Base-by-base conservation (phyloP, 2,113 vertebrate genomes). In the Ranitomeya imitator region DNA sequence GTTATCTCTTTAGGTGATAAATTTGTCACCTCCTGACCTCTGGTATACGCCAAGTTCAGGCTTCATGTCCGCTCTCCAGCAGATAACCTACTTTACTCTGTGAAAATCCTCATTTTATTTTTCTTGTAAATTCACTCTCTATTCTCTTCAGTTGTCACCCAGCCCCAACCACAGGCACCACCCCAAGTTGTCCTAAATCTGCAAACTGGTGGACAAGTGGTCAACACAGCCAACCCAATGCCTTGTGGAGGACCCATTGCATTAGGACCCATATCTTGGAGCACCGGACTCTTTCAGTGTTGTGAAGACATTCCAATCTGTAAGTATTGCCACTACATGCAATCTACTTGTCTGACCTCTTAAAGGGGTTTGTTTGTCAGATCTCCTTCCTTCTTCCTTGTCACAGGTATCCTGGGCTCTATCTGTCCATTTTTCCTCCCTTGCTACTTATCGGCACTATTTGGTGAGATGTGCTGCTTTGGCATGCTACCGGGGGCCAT, bases 351-450 rank as follows among this genome's bases (percentile, higher is more conserved):
- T 57, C 55, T 67, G n/a, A 13, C 6, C 6, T 19, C 16, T 6
- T 63, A 21, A 21, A 9, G 18, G 18, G 61, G 18, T 0, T 63
- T 55, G 37, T 45, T 45, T 45, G 37, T 45, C 37, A 4, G 37
- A 45, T 45, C 37, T 18, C 21, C n/a, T 14, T 11, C 16, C 23
- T 83, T 13, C 19, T 5, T 13, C 31, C 45, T 51, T 26, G 23
- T 23, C 45, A 13, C 54, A 91, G 90, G 90, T 57, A 31, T 89
- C 0, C 79, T 87, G 0, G 90, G 60, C 6, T 54, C 80, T 3
- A 77, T 89, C 11, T 59, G 90, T n/a, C 86, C 90, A 11, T 87
- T 81, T 13, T 1, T 88, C 31, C 26, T 91, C 4, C 90, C 90
- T 7, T 88, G 87, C 37, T 83, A 74, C 19, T 61, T 92, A 21